Percentiles rank a stretch among this genome's conserved stretches.
Evolutionary conservation across 2,113 vertebrate genomes (phyloP).

Genomic region (Triplophysa rosa): DNA sequence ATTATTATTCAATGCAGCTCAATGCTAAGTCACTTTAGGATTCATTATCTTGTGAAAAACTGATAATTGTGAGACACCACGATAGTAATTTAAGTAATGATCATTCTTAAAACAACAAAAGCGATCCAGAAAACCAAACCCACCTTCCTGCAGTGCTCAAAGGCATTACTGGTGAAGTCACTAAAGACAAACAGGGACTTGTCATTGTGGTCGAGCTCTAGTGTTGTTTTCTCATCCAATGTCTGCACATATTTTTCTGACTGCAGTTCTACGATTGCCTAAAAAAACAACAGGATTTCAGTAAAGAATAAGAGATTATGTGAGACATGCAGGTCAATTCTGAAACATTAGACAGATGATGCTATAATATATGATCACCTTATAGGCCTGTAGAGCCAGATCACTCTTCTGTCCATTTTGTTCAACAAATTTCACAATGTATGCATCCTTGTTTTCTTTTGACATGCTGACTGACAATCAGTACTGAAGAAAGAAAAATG

Average conservation of each 20-base stretch:
- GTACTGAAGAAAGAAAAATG: not conserved
- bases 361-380: constrained; percentile 73
- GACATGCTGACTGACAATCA: constrained; percentile 73
- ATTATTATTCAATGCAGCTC: not conserved
- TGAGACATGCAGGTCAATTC: not conserved
- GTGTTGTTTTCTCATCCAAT: constrained; percentile 79
- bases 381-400: constrained; percentile 82
- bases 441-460: constrained; percentile 71
- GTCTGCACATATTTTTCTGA: constrained; percentile 88
- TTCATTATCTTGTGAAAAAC: not conserved
- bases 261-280: constrained; percentile 93
- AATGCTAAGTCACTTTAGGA: not conserved
- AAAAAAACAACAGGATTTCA: constrained; percentile 47
- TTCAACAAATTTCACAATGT: constrained; percentile 89
- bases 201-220: constrained; percentile 84
- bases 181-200: constrained; percentile 92
- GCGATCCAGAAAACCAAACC: not conserved
- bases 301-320: not conserved
- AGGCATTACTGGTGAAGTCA: constrained; percentile 81
- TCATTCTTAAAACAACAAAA: not conserved
- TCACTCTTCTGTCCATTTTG: constrained; percentile 73
- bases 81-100: no score
- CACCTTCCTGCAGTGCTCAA: constrained; percentile 89
- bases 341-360: not conserved
- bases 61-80: not conserved